Base-by-base conservation (phyloP, 2,888 invertebrate species). In the Rambutsinella grinnellia region DNA sequence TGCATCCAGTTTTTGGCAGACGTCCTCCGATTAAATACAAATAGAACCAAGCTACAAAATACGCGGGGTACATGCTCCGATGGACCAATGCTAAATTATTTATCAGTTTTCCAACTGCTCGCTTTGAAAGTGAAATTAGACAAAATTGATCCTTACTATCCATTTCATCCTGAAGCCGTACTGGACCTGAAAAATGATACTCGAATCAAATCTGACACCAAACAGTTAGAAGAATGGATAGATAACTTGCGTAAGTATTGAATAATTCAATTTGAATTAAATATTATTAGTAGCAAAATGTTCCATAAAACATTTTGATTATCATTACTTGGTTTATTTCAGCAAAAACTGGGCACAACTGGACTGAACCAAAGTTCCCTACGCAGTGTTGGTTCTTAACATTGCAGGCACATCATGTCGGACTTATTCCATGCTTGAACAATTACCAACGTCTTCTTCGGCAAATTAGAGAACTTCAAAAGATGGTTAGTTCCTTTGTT, bases 321-420 rank as follows among this genome's bases (percentile, higher is more conserved):
- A 44, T 58, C 23, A 47, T 44, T n/a, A n/a, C n/a, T n/a, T n/a
- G n/a, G n/a, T 49, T 24, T 23, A 54, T 53, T 23, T 2, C 46
- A 80, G 79, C 54, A 46, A 72, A 47, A 10, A 66, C 66, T 23
- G 87, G 86, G 27, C 90, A 91, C 86, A 88, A 89, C 58, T 93
- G 93, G 92, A 90, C 90, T 10, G 92, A 93, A 65, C 91, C 93
- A 2, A 97, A 96, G 85, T 99, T 99, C 87, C 94, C 95, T 80
- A 97, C 98, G 0, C 94, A 96, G 83, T 99, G 98, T 86, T 99
- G 98, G 95, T 98, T 97, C 88, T 89, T 99, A 57, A 97, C 98
- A 0, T 89, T 98, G 49, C 95, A 97, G 87, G 94, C 94, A 87
- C 96, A 97, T 87, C 97, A 98, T 86, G 90, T 98, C 72, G 93